Base-by-base conservation (phyloP, 2,797 vertebrate species). In the Lithobates sylvaticus region DNA sequence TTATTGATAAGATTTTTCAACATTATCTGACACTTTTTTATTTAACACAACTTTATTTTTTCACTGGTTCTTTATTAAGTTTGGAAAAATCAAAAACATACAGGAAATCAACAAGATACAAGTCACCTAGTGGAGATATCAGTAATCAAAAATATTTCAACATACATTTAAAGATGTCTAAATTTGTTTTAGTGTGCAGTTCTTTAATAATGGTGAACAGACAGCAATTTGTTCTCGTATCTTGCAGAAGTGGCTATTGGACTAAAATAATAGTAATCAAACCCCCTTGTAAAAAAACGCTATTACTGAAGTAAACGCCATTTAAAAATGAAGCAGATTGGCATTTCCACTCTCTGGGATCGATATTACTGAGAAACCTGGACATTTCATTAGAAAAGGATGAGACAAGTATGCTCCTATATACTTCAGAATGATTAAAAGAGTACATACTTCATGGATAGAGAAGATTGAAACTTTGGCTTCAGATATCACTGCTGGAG, bases 361-460 rank as follows among this genome's bases (percentile, higher is more conserved):
- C 65, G 23, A 80, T 80, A 69, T 36, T 54, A 10, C 78, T 58
- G 68, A 71, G 47, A 71, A 70, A 71, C 36, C 67, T 81, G 78
- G 36, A 71, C 29, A 26, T 70, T 81, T 58, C 44, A 70, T 81
- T 81, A 71, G 68, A 21, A 80, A 71, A 54, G 54, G 78, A 81
- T 58, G 68, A 81, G 67, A 58, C 42, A 81, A 81, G 68, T 71
- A 71, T 81, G 50, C 67, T 81, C 78, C 44, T 81, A 71, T 81
- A 47, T 81, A 70, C 78, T 81, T 81, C 67, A 81, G 18, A 71
- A 34, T 70, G 68, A 81, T 71, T 71, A 81, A 80, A 81, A 71
- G 78, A 81, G 34, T 68, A 81, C 65, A 70, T 68, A 80, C 65
- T 50, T 21, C 64, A 68, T 69, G 65, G 26, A 47, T 42, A 32